These are phyloP conservation scores for Sebastiscus albofasciatus DNA, from an alignment of 2,797 vertebrate species.

Conservation along the genomic window DNA sequence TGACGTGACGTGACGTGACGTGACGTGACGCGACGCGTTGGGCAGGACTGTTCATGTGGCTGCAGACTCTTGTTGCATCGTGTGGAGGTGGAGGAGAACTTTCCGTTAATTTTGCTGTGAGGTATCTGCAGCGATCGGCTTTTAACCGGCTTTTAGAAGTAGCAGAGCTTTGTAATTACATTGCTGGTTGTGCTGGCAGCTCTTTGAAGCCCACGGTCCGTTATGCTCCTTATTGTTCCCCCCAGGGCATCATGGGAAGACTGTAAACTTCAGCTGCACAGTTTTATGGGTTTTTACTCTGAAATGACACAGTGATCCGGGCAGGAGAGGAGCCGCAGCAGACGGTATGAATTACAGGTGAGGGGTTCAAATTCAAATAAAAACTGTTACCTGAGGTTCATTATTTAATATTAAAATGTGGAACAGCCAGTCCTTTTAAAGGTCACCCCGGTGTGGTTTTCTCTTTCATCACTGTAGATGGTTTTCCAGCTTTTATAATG, in stretches of 20 bases:
- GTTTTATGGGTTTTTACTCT: conserved; percentile 17
- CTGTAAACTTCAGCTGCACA: conserved; percentile 9
- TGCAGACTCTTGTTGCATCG: background rate
- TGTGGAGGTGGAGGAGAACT: background rate
- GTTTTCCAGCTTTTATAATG: background rate
- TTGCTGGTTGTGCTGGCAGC: background rate
- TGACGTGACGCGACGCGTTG: background rate
- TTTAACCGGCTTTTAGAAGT: conserved; percentile 5
- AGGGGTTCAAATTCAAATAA: background rate
- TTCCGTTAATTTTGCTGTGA: background rate
- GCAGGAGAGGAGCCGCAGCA: background rate
- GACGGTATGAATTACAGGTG: background rate
- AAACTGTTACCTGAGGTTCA: background rate
- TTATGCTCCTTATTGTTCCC: background rate
- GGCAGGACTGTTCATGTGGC: background rate
- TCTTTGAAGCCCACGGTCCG: conserved; percentile 25
- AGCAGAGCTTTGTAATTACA: conserved; percentile 31
- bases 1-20: too few relatives aligned
- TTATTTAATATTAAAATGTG: background rate
- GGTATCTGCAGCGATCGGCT: conserved; percentile 14
- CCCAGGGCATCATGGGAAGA: conserved; percentile 8
- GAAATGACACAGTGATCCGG: background rate
- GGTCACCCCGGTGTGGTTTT: too few relatives aligned
- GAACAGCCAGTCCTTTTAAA: background rate
- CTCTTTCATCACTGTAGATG: background rate